These are phyloP conservation scores for Hepsetus odoe DNA, from an alignment of 2,113 vertebrate species.

Conservation along the genomic window DNA sequence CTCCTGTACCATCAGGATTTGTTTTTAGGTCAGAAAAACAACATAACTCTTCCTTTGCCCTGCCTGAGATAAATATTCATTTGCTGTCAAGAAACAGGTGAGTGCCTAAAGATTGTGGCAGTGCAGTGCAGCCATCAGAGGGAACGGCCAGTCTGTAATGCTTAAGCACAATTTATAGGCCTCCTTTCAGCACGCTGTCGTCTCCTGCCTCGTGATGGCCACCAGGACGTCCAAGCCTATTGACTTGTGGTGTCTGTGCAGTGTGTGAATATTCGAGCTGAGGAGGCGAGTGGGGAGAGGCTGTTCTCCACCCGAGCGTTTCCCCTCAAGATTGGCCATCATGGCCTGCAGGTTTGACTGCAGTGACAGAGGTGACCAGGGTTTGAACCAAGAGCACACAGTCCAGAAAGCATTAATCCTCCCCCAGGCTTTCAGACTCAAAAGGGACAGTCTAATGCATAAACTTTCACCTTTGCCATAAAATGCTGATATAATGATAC, in stretches of 20 bases:
- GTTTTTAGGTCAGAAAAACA: constrained; percentile 53
- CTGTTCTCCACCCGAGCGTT: background rate
- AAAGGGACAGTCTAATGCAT: too few species aligned
- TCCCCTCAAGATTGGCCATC: constrained; percentile 42
- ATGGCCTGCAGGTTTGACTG: constrained; percentile 24
- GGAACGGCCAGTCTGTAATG: constrained; percentile 39
- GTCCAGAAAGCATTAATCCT: background rate
- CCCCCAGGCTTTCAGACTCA: too few species aligned
- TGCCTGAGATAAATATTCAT: constrained; percentile 55
- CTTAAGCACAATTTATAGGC: constrained; percentile 53
- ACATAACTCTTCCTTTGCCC: constrained; percentile 54
- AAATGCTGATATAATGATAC: too few species aligned
- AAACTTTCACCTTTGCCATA: too few species aligned
- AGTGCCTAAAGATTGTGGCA: constrained; percentile 46
- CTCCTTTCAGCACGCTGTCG: constrained; percentile 1
- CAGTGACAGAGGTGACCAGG: constrained; percentile 50
- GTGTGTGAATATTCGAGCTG: constrained; percentile 10
- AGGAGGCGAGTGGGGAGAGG: background rate
- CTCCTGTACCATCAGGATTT: constrained; percentile 19
- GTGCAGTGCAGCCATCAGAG: constrained; percentile 25
- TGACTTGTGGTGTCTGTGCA: background rate
- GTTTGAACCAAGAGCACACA: constrained; percentile 40
- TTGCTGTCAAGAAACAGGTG: constrained; percentile 57
- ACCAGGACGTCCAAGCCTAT: background rate
- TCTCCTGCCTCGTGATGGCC: background rate